Evolutionary conservation across 2,113 vertebrate genomes (phyloP), one percentile per base, ranked within the genome.

Genomic region (Lepidothrix coronata): DNA sequence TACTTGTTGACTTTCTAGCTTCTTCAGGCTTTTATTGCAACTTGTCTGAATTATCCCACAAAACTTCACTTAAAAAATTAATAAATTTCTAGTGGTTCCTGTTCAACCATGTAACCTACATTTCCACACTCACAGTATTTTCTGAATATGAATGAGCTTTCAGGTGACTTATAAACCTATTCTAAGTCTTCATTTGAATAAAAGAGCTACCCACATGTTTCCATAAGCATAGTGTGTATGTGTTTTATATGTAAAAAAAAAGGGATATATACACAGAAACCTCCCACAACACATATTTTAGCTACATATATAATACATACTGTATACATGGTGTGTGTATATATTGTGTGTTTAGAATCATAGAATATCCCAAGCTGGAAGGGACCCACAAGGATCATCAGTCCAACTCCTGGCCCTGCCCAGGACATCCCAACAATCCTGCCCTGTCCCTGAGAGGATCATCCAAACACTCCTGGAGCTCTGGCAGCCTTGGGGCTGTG

Each of bases 371-470:
- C 1, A 1, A 7, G 24, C 1, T 68, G 39, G 14, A 30, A 76
- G n/a, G 20, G 9, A 61, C 24, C 8, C 46, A 0, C 8, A 0
- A 3, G 52, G n/a, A 61, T 5, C 11, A 12, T 7, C 12, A 31
- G 6, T 0, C 13, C 62, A 48, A 20, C 9, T 0, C 17, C 39
- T 35, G 19, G 2, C 62, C 54, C 87, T 68, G 46, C 61, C 4
- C 52, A 67, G 57, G 14, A 24, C 12, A 1, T 10, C 39, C 13
- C 62, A 61, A 0, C 44, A 54, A 14, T 2, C 28, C 37, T 44
- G 44, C 11, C 39, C 54, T 46, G 61, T 35, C 67, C 43, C 76
- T 80, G 62, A 21, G 7, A 52, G 58, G 0, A 5, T 6, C 18
- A 30, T 13, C 19, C 77, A 21, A 46, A 8, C 12, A 0, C 33